phyloP scores from a whole-genome alignment of 2,797 vertebrate genomes.

The Liasis olivaceus region DNA sequence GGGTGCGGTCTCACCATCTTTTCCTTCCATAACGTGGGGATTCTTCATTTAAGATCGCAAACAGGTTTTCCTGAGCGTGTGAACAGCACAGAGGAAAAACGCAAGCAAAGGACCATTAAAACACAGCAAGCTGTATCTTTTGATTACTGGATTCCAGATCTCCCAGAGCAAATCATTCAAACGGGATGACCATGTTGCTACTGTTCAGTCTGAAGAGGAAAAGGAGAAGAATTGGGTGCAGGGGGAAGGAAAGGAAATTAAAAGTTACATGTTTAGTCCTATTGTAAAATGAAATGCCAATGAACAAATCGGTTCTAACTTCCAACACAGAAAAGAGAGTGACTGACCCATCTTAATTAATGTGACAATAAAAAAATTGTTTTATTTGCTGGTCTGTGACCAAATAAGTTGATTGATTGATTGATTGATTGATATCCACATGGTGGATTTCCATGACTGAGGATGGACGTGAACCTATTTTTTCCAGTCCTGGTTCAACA shows the following conservation, averaged over 20 bases:
- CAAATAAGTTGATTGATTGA: too few species aligned
- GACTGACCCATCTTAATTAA: too few species aligned
- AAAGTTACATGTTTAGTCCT: conserved; percentile 50
- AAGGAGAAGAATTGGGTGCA: conserved; percentile 26
- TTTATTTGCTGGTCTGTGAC: too few species aligned
- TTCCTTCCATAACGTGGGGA: neutral
- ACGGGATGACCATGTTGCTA: conserved; percentile 81
- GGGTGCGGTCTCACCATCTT: too few species aligned
- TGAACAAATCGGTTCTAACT: neutral
- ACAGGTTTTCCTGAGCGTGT: neutral
- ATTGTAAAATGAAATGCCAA: neutral
- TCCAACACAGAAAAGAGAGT: neutral
- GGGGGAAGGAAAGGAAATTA: conserved; percentile 59
- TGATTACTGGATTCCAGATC: conserved; percentile 77
- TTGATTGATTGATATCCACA: conserved; percentile 6
- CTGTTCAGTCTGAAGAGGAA: conserved; percentile 78
- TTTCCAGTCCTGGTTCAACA: too few species aligned
- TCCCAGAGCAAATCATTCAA: conserved; percentile 80
- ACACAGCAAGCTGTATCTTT: conserved; percentile 73
- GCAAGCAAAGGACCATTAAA: neutral
- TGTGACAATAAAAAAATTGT: too few species aligned
- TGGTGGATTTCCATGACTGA: too few species aligned
- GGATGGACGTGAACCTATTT: too few species aligned
- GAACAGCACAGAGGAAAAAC: conserved; percentile 21
- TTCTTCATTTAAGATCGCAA: conserved; percentile 18